Percentiles rank a stretch among this genome's conserved stretches.
These are phyloP conservation scores for Lonchura striata DNA, from an alignment of 2,113 vertebrate genomes.

Conservation along the genomic window DNA sequence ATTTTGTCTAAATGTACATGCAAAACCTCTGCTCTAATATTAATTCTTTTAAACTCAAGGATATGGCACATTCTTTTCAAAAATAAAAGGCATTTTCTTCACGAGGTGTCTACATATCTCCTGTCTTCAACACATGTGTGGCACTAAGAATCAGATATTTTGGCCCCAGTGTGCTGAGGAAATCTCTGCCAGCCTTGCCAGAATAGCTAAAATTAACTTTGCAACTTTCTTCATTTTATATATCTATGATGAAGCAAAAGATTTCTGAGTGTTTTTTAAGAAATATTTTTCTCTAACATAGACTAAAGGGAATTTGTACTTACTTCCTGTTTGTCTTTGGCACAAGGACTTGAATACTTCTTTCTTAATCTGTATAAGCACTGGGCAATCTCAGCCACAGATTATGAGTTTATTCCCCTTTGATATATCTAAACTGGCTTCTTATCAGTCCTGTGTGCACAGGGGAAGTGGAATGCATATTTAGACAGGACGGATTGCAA, in stretches of 20 bases:
- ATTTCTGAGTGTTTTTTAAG: neutral
- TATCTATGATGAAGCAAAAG: neutral
- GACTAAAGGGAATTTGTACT: accelerated
- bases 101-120: neutral
- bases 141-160: neutral
- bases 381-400: neutral
- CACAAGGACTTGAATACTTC: neutral
- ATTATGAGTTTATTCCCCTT: neutral
- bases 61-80: neutral
- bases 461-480: neutral
- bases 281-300: neutral
- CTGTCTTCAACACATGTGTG: neutral
- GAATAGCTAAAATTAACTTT: neutral
- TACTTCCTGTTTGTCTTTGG: neutral
- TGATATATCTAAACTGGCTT: neutral
- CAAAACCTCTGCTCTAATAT: neutral
- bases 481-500: neutral
- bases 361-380: neutral
- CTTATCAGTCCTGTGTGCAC: neutral
- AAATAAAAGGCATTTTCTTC: neutral
- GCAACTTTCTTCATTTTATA: neutral
- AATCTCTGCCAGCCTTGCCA: neutral
- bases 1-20: neutral
- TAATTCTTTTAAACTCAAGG: neutral
- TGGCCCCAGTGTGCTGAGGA: neutral